These are phyloP conservation scores for Drosophila kuntzei DNA, from an alignment of 2,888 invertebrate genomes.

Conservation along the genomic window DNA sequence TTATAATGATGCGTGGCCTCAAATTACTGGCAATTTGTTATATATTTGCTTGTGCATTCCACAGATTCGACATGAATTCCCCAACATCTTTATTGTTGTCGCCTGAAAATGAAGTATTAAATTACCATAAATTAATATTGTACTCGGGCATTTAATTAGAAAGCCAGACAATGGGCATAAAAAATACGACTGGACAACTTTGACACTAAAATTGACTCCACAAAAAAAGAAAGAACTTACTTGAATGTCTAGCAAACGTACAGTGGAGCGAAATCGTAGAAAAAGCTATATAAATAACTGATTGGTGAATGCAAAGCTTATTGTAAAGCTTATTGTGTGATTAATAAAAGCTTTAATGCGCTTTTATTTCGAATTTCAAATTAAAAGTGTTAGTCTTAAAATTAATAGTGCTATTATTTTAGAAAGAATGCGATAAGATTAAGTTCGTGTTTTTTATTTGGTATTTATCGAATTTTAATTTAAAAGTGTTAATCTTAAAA, in stretches of 20 bases:
- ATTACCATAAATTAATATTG: slow-evolving; percentile 75
- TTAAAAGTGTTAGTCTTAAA: neutral
- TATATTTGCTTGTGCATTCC: slow-evolving; percentile 39
- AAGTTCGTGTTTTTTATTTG: too few species aligned
- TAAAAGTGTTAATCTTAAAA: too few species aligned
- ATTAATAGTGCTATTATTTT: neutral
- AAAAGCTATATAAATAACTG: neutral
- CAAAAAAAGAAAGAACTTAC: slow-evolving; percentile 10
- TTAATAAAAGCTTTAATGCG: neutral
- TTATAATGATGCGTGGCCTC: slow-evolving; percentile 43
- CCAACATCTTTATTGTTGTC: slow-evolving; percentile 17
- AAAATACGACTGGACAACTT: slow-evolving; percentile 24
- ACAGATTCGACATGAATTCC: slow-evolving; percentile 39
- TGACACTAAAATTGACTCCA: slow-evolving; percentile 57
- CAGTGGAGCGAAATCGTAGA: slow-evolving; percentile 26
- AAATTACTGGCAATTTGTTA: slow-evolving; percentile 66
- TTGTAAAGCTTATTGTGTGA: neutral
- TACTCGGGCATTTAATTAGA: slow-evolving; percentile 65
- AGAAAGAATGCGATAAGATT: too few species aligned
- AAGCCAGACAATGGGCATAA: slow-evolving; percentile 54
- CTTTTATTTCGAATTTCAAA: neutral
- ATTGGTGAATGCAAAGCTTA: neutral
- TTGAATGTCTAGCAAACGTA: slow-evolving; percentile 3
- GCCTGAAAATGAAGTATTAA: slow-evolving; percentile 57
- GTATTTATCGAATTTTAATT: too few species aligned